These are phyloP conservation scores for Trididemnum clinides DNA, from an alignment of 23 tunicate genomes.

Conservation along the genomic window DNA sequence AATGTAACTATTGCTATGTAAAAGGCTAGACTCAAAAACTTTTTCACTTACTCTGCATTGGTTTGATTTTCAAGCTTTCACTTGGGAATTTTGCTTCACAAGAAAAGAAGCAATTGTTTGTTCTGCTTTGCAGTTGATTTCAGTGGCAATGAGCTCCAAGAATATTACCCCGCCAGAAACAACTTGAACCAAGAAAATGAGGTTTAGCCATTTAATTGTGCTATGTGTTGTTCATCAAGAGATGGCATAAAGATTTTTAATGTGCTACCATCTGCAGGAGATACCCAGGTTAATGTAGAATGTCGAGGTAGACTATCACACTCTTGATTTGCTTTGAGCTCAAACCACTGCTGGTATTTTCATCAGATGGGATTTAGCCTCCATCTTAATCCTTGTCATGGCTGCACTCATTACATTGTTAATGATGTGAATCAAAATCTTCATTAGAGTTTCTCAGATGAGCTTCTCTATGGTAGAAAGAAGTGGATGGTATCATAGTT, in stretches of 20 bases:
- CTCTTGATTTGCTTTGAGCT: background rate
- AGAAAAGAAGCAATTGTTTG: background rate
- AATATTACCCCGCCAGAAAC: background rate
- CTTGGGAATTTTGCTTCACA: background rate
- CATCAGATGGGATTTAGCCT: background rate
- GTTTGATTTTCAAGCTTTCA: background rate
- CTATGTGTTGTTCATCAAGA: background rate
- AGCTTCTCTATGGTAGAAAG: background rate
- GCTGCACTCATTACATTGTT: background rate
- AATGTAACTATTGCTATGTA: background rate
- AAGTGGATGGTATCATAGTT: background rate
- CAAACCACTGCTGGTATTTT: background rate
- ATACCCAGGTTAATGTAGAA: background rate
- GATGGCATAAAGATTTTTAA: background rate
- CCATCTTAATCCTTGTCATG: background rate
- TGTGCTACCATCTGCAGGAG: background rate
- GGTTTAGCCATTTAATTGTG: background rate
- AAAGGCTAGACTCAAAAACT: background rate
- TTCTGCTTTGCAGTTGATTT: background rate
- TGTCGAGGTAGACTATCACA: background rate
- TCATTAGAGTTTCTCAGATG: background rate
- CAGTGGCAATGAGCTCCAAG: background rate
- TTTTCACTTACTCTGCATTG: background rate
- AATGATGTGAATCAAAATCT: background rate
- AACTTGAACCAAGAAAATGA: background rate